Base-by-base conservation (phyloP, 2,113 vertebrate genomes). In the Charina bottae region DNA sequence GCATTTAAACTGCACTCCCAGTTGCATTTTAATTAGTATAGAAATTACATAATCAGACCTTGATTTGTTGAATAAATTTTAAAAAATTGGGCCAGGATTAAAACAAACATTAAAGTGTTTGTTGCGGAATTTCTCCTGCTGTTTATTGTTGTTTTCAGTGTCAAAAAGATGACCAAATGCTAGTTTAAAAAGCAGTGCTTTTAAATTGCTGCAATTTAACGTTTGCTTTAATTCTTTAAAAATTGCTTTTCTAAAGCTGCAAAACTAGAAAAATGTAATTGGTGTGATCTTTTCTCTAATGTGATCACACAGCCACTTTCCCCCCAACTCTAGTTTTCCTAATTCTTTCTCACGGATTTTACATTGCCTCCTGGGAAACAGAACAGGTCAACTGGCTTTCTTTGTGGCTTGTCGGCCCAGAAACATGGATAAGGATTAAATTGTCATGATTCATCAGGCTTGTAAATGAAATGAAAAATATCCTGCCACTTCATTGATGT, bases 401-500 rank as follows among this genome's bases (percentile, higher is more conserved):
- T 46, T 42, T 91, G 28, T 21, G 54, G 2, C 13, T 89, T 33
- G 3, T 15, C 58, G 56, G 49, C 2, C 2, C 0, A 60, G 56
- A 49, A 33, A 2, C 13, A 4, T 90, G 2, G 83, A 64, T 19
- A 54, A 83, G 42, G 53, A 92, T 37, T 62, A 33, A 91, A 58
- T 23, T 68, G 42, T 87, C 49, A 85, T 1, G 7, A 0, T 0
- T 90, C 1, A 88, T 23, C 42, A 89, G 10, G 37, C 12, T 88
- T 0, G 0, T 90, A 0, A 0, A 87, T 96, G 64, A 90, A 56
- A 91, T 87, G 1, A 78, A 78, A 6, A 78, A 1, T 85, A 7
- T 91, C 93, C 46, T 93, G 17, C 83, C 0, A 0, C 33, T 10
- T 93, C 92, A 92, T 56, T 96, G 55, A 88, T 85, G n/a, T 84